Evolutionary conservation across 2,797 vertebrate species (phyloP).

Genomic region (Epinephelus coioides): DNA sequence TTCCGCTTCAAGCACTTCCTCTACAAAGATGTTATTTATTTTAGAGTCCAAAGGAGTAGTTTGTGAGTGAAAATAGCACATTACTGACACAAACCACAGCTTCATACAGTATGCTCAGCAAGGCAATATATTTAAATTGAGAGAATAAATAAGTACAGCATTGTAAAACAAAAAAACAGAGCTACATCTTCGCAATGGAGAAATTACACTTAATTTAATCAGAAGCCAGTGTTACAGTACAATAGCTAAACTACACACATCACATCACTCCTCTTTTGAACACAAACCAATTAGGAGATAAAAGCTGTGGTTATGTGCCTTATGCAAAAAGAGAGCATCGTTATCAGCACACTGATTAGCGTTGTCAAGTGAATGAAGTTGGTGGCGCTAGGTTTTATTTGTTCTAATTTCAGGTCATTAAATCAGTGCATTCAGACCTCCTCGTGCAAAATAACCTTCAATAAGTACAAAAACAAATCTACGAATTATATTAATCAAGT

Average conservation of each 20-base stretch:
- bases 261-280: constrained; percentile 38
- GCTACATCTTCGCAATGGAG: not conserved
- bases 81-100: constrained; percentile 17
- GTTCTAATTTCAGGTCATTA: constrained; percentile 30
- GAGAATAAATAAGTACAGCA: not conserved
- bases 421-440: constrained; percentile 10
- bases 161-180: not conserved
- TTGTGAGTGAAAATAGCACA: constrained; percentile 50
- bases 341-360: constrained; percentile 47
- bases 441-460: constrained; percentile 26
- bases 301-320: constrained; percentile 34
- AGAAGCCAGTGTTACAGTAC: constrained; percentile 8
- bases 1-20: constrained; percentile 47
- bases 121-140: not conserved
- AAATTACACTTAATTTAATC: constrained; percentile 35
- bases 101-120: not conserved
- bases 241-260: constrained; percentile 37
- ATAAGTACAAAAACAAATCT: constrained; percentile 4
- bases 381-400: constrained; percentile 15
- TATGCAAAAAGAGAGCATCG: constrained; percentile 12
- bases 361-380: constrained; percentile 19
- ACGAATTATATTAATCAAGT: constrained; percentile 10
- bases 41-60: constrained; percentile 14
- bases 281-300: constrained; percentile 61
- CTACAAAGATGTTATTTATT: constrained; percentile 40